Percentiles rank a stretch among this genome's conserved stretches.
phyloP scores from a whole-genome alignment of 2,797 vertebrate species.

The Urophycis tenuis region DNA sequence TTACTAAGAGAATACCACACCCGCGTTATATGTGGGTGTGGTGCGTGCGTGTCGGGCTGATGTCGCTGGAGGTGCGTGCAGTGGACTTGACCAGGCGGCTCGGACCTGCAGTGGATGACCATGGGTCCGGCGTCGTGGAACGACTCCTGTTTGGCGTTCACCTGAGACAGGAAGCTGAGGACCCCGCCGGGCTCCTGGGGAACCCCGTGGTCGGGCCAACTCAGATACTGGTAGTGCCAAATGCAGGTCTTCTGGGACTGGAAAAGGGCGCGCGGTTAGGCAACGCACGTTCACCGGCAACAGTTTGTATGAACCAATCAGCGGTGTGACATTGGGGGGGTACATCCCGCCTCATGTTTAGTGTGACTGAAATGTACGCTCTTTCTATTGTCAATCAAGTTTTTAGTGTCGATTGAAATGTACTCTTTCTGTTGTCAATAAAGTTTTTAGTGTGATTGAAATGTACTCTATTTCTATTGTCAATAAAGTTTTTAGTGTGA shows the following conservation, averaged over 20 bases:
- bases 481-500: too few species aligned
- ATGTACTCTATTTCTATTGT: too few species aligned
- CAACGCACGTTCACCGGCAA: background rate
- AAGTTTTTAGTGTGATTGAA: too few species aligned
- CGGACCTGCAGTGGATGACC: constrained; percentile 92
- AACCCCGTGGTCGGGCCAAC: constrained; percentile 95
- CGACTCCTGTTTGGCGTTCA: constrained; percentile 81
- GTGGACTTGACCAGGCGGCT: background rate
- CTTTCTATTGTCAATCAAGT: background rate
- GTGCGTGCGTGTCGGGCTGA: too few species aligned
- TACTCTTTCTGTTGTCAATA: too few species aligned
- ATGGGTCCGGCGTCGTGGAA: constrained; percentile 75
- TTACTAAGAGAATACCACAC: too few species aligned
- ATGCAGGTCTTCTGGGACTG: constrained; percentile 6
- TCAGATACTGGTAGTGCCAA: constrained; percentile 93
- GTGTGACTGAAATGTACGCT: background rate
- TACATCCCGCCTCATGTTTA: background rate
- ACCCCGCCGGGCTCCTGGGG: constrained; percentile 85
- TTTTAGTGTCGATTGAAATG: too few species aligned
- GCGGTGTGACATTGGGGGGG: background rate
- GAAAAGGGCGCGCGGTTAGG: background rate
- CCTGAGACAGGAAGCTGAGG: constrained; percentile 87
- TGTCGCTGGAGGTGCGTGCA: background rate
- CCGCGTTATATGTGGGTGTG: too few species aligned
- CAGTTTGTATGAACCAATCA: background rate